Evolutionary conservation across 2,888 invertebrate species (phyloP), one percentile per base, ranked within the genome.

Genomic region (Lottia scabra): DNA sequence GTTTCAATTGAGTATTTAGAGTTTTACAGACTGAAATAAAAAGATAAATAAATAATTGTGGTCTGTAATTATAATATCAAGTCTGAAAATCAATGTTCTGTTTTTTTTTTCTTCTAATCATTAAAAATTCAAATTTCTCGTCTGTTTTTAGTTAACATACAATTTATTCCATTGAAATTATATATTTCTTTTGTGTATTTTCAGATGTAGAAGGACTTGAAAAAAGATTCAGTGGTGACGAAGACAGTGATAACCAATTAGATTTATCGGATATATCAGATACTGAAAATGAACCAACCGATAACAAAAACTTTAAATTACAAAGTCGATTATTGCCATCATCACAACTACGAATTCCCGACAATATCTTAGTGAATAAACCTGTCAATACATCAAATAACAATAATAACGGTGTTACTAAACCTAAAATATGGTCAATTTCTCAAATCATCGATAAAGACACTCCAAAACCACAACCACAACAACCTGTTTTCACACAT

Each of bases 391-490:
- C 56, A 56, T 56, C 56, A 19, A 19, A n/a, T n/a, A n/a, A n/a
- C 19, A 56, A 56, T 56, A 69, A 19, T 63, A 26, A 27, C 38
- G 23, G 45, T 30, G 66, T 62, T 30, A 26, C 74, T n/a, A 80
- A 79, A 70, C 74, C 80, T 16, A 78, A 78, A 65, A 79, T 80
- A 66, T 80, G 80, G 80, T 80, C 80, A 26, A 80, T 80, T 30
- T 79, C 79, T n/a, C 77, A 79, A 67, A 79, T 79, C 13, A 74
- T 77, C 26, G 77, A 69, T 26, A 19, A 56, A 19, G 56, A 56
- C 56, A 23, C 56, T 12, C 45, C 68, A 13, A 69, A 69, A 44
- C 45, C 63, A 6, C 44, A 19, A 1, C 45, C 68, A 2, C 46
- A 46, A n/a, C 67, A 67, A 16, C 27, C 44, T n/a, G 64, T 63